Base-by-base conservation (phyloP, 2,113 vertebrate species). In the Puntigrus tetrazona region DNA sequence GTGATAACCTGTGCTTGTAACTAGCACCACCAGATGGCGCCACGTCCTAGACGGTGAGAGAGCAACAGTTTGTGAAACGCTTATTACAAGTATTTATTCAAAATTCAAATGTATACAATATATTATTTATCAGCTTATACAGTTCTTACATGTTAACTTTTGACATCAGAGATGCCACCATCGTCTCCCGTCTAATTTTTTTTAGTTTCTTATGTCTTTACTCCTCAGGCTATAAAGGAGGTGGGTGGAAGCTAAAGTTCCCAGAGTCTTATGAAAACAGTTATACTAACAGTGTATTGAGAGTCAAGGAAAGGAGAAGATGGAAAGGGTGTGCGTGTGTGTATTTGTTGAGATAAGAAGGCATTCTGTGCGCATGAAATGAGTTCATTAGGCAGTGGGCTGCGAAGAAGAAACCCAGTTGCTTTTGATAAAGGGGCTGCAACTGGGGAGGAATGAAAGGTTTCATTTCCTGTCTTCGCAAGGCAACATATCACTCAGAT, bases 381-480 rank as follows among this genome's bases (percentile, higher is more conserved):
- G 80, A 91, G 90, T 91, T 91, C 87, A 91, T 90, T 90, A 91
- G 88, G 74, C 16, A 79, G 84, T 69, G 78, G 81, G 81, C 80
- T 87, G 88, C 86, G 57, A 72, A 79, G 78, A 86, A 85, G 88
- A 88, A 86, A 81, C 76, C 82, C 82, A 83, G 85, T 85, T 81
- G 55, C 43, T 63, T 73, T 80, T 87, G 90, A 91, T 91, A 91
- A 89, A 88, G 79, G 84, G 65, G 41, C 78, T 25, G 52, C 52
- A 50, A 78, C 34, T 86, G 83, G 80, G 82, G 72, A 82, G 81
- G 69, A 85, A 84, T 63, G 84, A 86, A 86, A 81, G 67, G 67
- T 85, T 90, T 91, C 88, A 90, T 91, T 89, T 91, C 90, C 89
- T 91, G 90, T 78, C 36, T 85, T 85, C 82, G 81, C 84, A 83